Evolutionary conservation across 37 sponge, comb jelly and placozoan species (phyloP).

Genomic region (Mnemiopsis leidyi): DNA sequence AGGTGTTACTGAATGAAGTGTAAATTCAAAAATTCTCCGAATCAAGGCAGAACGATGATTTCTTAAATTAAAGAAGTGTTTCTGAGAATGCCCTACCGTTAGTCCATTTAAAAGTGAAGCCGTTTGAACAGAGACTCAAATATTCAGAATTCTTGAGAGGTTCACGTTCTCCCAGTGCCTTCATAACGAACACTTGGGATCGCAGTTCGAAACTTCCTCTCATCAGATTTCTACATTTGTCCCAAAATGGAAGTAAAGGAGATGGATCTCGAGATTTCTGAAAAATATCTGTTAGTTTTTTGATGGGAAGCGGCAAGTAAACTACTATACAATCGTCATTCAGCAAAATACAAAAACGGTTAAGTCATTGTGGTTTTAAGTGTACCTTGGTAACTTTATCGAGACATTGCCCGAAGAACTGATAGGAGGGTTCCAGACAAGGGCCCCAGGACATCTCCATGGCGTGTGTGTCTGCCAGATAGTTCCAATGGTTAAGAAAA

Average conservation of each 20-base stretch:
- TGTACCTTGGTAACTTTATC: conserved; percentile 27
- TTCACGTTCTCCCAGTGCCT: conserved; percentile 43
- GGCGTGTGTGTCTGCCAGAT: background rate
- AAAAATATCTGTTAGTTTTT: too few relatives aligned
- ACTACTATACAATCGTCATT: too few relatives aligned
- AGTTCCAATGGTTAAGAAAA: too few relatives aligned
- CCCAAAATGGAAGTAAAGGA: conserved; percentile 55
- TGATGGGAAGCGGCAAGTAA: too few relatives aligned
- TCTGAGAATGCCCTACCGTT: too few relatives aligned
- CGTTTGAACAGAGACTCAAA: background rate
- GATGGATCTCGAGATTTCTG: conserved; percentile 59
- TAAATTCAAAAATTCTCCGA: too few relatives aligned
- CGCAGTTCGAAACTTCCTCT: background rate
- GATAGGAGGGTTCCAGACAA: conserved; percentile 46
- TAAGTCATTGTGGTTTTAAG: too few relatives aligned
- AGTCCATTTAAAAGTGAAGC: conserved; percentile 18
- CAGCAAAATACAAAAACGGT: too few relatives aligned
- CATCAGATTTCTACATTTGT: conserved; percentile 2
- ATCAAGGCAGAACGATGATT: too few relatives aligned
- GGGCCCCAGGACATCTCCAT: conserved; percentile 53
- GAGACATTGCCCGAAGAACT: conserved; percentile 50
- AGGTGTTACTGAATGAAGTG: too few relatives aligned
- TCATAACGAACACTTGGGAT: background rate
- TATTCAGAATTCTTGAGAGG: conserved; percentile 53
- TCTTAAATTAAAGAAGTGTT: too few relatives aligned